Evolutionary conservation across 2,797 vertebrate genomes (phyloP).

Genomic region (Hylomyscus alleni): DNA sequence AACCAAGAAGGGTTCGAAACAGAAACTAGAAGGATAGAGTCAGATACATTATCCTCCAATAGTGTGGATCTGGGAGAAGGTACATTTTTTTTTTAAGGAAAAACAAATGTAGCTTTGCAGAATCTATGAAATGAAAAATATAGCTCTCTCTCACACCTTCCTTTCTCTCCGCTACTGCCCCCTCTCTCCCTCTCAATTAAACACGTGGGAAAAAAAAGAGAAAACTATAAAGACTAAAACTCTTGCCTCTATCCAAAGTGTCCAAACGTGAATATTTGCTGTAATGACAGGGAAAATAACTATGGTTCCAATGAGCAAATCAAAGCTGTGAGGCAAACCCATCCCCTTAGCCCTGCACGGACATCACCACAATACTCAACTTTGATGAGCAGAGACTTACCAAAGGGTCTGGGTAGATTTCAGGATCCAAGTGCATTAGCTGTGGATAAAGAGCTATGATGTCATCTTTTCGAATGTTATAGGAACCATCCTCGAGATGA

Average conservation of each 20-base stretch:
- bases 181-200: too few relatives aligned
- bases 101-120: background rate
- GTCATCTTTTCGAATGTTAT: slow-evolving; percentile 96
- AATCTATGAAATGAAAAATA: background rate
- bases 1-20: background rate
- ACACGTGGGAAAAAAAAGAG: background rate
- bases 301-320: background rate
- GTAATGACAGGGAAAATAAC: background rate
- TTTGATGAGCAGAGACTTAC: slow-evolving; percentile 88
- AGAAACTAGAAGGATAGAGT: background rate
- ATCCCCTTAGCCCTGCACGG: background rate
- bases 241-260: background rate
- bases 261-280: slow-evolving; percentile 19
- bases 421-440: slow-evolving; percentile 95
- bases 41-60: background rate
- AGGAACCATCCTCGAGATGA: slow-evolving; percentile 93
- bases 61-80: background rate
- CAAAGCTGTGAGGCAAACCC: background rate
- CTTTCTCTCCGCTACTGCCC: too few relatives aligned
- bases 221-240: slow-evolving; percentile 14
- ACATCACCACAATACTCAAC: background rate
- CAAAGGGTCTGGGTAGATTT: slow-evolving; percentile 96
- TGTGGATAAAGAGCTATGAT: slow-evolving; percentile 96
- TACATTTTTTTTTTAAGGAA: background rate
- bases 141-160: too few relatives aligned